Percentiles rank a stretch among this genome's conserved stretches.
phyloP scores from a whole-genome alignment of 2,888 invertebrate species.

The Dryobota labecula region DNA sequence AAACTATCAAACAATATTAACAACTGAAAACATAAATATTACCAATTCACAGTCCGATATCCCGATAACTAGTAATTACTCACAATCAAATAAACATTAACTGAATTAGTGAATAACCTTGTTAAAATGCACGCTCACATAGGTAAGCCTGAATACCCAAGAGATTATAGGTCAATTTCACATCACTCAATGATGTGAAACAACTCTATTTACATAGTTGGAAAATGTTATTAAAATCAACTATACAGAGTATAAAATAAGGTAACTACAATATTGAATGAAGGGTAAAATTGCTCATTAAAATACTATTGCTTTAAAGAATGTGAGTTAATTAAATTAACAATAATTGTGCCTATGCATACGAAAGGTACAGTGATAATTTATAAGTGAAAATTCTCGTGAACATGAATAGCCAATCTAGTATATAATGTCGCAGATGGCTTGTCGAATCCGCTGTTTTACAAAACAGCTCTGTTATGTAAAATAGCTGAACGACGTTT shows the following conservation, averaged over 20 bases:
- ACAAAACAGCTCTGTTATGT: no score
- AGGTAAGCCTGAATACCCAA: conserved; percentile 20
- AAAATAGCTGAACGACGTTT: no score
- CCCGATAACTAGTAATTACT: conserved; percentile 14
- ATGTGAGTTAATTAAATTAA: no score
- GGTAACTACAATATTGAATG: no score
- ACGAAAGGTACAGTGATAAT: no score
- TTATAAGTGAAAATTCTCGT: no score
- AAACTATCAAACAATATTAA: conserved; percentile 8
- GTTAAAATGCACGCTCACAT: conserved; percentile 23
- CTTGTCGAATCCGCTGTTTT: no score
- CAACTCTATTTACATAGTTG: not conserved
- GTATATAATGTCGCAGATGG: no score
- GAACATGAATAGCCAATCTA: no score
- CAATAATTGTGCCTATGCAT: no score
- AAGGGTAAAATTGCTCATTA: no score
- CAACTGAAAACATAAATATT: conserved; percentile 15
- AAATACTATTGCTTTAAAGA: no score
- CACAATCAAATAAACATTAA: conserved; percentile 36
- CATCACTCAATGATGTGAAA: not conserved
- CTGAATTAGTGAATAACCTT: conserved; percentile 15
- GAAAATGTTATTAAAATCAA: not conserved
- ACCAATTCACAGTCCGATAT: conserved; percentile 21
- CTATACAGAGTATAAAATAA: not conserved
- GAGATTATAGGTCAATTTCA: conserved; percentile 24